phyloP scores from a whole-genome alignment of 2,113 vertebrate species.

The Rana temporaria region DNA sequence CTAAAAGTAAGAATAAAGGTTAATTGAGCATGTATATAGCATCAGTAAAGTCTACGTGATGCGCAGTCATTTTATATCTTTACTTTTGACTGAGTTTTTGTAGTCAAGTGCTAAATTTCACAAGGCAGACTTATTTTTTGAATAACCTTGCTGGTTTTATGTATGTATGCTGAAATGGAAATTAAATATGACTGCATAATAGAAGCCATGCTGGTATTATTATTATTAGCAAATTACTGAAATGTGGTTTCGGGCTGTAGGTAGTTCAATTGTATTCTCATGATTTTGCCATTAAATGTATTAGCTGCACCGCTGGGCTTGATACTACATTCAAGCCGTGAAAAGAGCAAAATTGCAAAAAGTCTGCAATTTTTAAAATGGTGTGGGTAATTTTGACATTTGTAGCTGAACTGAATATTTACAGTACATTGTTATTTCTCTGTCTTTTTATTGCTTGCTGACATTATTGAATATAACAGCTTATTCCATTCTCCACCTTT shows the following conservation, averaged over 20 bases:
- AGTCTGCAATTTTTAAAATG: slow-evolving; percentile 51
- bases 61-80: slow-evolving; percentile 37
- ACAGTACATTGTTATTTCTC: slow-evolving; percentile 54
- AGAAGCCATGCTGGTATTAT: slow-evolving; percentile 54
- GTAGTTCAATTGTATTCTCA: slow-evolving; percentile 49
- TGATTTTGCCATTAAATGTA: slow-evolving; percentile 54
- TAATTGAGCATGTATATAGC: slow-evolving; percentile 44
- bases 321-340: slow-evolving; percentile 45
- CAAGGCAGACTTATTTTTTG: slow-evolving; percentile 28
- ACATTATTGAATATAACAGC: slow-evolving; percentile 51
- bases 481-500: slow-evolving; percentile 43
- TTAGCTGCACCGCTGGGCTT: slow-evolving; percentile 44
- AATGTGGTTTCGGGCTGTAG: slow-evolving; percentile 44
- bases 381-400: slow-evolving; percentile 56
- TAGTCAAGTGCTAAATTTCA: slow-evolving; percentile 41
- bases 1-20: slow-evolving; percentile 40
- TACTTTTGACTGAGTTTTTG: slow-evolving; percentile 45
- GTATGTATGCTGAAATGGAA: slow-evolving; percentile 42
- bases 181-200: slow-evolving; percentile 50
- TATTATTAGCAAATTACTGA: slow-evolving; percentile 54
- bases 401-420: slow-evolving; percentile 51
- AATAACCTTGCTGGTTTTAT: slow-evolving; percentile 45
- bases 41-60: slow-evolving; percentile 30
- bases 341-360: slow-evolving; percentile 51
- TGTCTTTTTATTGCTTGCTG: slow-evolving; percentile 51